Conservation (phyloP, 1,140 invertebrate genomes). For the Zaprionus tsacasi region DNA sequence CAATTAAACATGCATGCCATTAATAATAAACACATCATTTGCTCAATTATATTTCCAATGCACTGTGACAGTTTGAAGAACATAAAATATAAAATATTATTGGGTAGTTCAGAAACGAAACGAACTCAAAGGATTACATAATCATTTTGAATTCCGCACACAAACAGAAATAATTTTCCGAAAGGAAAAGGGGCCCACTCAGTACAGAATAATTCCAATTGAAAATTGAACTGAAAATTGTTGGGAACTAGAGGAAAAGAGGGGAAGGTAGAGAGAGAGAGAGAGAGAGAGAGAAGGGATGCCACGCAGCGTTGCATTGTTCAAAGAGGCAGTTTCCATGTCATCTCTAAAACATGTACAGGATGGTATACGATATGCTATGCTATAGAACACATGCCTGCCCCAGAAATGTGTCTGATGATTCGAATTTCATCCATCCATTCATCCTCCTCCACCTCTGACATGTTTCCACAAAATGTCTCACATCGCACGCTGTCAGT, state of each 20-base stretch:
- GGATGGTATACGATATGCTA: conserved; percentile 3
- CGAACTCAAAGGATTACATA: not conserved
- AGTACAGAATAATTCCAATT: conserved; percentile 4
- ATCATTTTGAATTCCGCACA: not conserved
- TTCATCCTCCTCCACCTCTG: conserved; percentile 30
- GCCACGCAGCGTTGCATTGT: not conserved
- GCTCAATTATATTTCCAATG: not conserved
- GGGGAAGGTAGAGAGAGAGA: not conserved
- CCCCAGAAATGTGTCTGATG: conserved; percentile 40
- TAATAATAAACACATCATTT: not conserved
- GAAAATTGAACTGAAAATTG: not conserved
- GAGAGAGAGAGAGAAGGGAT: not conserved
- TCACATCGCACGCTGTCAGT: conserved; percentile 63
- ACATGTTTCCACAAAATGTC: conserved; percentile 69
- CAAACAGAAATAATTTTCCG: not conserved
- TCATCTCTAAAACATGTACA: conserved; percentile 24
- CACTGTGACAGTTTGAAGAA: not conserved
- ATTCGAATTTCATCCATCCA: conserved; percentile 24
- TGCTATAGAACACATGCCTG: conserved; percentile 45
- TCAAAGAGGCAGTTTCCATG: conserved; percentile 38
- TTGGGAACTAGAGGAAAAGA: not conserved
- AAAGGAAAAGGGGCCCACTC: not conserved
- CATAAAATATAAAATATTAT: conserved; percentile 6
- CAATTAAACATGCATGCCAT: not conserved
- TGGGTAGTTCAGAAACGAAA: not conserved